A percentile compares a stretch with the other conserved stretches of the same genome.
Evolutionary conservation across 1,140 invertebrate species (phyloP).

Genomic region (Vollenhovia emeryi): DNA sequence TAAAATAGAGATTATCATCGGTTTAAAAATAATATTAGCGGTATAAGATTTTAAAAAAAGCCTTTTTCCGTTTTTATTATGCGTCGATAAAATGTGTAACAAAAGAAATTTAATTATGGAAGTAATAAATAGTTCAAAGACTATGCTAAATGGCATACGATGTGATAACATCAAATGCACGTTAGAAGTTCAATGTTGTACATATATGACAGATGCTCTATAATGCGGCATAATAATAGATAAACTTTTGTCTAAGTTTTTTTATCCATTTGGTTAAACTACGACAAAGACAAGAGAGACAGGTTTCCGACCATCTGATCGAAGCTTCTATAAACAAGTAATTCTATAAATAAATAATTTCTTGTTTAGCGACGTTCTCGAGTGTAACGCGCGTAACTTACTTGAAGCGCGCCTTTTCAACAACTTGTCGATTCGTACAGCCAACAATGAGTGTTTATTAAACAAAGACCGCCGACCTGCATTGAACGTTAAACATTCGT

Average conservation of each 20-base stretch:
- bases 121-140: background rate
- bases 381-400: background rate
- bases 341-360: conserved; percentile 5
- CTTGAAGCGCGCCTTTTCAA: background rate
- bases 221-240: background rate
- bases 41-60: no score
- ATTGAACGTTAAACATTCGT: background rate
- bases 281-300: no score
- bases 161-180: background rate
- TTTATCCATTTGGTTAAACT: background rate
- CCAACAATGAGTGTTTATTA: background rate
- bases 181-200: background rate
- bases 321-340: background rate
- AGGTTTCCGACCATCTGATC: background rate
- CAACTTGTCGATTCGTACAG: background rate
- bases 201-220: background rate
- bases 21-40: no score
- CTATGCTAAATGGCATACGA: background rate
- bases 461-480: background rate
- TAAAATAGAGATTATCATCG: no score
- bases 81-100: no score
- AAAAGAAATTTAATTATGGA: no score
- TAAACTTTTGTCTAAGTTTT: background rate
- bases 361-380: background rate
- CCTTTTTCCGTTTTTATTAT: no score